These are phyloP conservation scores for Arbacia lixula DNA, from an alignment of 53 echinoderm and acorn worm species.

Conservation along the genomic window DNA sequence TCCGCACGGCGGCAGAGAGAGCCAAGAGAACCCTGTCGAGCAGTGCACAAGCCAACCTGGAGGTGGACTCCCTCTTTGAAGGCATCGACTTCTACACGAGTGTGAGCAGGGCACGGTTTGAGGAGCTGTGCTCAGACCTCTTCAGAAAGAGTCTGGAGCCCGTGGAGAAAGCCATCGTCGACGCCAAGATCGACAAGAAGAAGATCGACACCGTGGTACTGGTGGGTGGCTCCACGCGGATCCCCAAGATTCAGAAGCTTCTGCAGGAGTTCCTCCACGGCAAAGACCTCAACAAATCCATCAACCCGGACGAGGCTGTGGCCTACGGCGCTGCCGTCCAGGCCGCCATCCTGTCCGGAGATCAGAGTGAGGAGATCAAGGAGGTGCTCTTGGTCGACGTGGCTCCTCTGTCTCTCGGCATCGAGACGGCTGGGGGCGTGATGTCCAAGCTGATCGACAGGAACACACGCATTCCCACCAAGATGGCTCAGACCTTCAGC, in stretches of 20 bases:
- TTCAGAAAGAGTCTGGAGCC: conserved; percentile 83
- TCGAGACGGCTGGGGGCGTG: conserved; percentile 86
- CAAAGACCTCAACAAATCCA: conserved; percentile 85
- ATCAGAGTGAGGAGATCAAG: conserved; percentile 85
- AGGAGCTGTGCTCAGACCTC: conserved; percentile 83
- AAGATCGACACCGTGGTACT: conserved; percentile 82
- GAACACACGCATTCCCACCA: conserved; percentile 75
- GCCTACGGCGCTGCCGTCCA: conserved; percentile 91
- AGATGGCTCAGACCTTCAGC: conserved; percentile 68
- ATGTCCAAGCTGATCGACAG: conserved; percentile 90
- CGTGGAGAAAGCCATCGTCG: conserved; percentile 81
- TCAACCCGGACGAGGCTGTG: conserved; percentile 89
- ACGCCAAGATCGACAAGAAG: conserved; percentile 83
- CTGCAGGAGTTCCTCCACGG: conserved; percentile 82
- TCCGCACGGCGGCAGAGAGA: conserved; percentile 91
- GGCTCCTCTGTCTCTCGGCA: conserved; percentile 88
- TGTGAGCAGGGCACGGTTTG: conserved; percentile 86
- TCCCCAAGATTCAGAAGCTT: conserved; percentile 89
- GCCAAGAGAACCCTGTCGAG: conserved; percentile 93
- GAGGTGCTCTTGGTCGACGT: conserved; percentile 93
- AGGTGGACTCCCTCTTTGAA: conserved; percentile 90
- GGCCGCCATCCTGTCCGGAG: conserved; percentile 84
- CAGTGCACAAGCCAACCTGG: conserved; percentile 87
- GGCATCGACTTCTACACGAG: conserved; percentile 91
- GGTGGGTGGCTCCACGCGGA: conserved; percentile 90